Evolutionary conservation across 2,888 invertebrate species (phyloP).

Genomic region (Tachina fera): DNA sequence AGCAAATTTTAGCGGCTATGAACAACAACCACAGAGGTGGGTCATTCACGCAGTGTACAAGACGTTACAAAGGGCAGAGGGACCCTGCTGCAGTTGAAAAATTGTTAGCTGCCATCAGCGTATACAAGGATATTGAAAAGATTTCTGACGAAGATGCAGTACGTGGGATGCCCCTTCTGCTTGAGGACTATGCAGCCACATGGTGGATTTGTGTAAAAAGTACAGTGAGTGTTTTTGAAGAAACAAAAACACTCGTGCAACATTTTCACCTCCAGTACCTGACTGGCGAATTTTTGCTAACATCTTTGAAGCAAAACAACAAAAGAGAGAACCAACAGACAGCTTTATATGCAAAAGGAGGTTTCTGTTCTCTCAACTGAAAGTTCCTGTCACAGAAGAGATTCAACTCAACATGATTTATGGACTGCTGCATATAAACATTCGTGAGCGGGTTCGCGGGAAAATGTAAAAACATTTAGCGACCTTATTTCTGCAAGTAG

Average conservation of each 20-base stretch:
- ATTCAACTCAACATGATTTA: not conserved
- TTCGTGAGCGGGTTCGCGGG: no score
- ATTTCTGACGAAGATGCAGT: not conserved
- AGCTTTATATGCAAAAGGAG: not conserved
- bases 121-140: not conserved
- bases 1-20: no score
- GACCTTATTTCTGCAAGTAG: not conserved
- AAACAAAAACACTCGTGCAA: no score
- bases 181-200: no score
- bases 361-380: not conserved
- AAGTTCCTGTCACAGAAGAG: not conserved
- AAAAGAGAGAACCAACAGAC: not conserved
- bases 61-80: no score
- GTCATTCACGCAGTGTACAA: no score
- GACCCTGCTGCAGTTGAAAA: not conserved
- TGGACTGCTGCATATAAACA: not conserved
- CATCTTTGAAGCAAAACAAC: not conserved
- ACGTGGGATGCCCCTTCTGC: not conserved
- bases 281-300: not conserved
- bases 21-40: no score
- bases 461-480: no score
- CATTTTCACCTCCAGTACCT: no score
- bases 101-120: slow-evolving; percentile 8
- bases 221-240: no score
- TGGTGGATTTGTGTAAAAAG: no score